A percentile compares a stretch with the other conserved stretches of the same genome.
Conservation (phyloP, 2,888 invertebrate species). For the Apodemia duryi region DNA sequence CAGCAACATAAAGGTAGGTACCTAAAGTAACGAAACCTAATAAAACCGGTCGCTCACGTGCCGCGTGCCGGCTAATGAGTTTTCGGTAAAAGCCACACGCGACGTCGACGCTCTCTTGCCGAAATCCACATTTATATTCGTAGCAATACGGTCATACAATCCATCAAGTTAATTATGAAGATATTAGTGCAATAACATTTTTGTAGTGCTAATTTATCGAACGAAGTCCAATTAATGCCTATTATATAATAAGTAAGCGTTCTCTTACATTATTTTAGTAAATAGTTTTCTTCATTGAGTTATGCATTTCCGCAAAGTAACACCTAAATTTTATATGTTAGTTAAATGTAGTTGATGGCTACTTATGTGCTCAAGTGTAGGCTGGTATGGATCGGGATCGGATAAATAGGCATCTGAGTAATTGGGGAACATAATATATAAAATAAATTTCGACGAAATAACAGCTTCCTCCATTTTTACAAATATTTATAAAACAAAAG, state of each 20-base stretch:
- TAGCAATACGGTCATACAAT: slow-evolving; percentile 5
- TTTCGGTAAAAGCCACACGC: slow-evolving; percentile 65
- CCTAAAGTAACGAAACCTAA: slow-evolving; percentile 66
- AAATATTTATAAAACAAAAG: too few relatives aligned
- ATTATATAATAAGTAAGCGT: not conserved
- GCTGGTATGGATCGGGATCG: too few relatives aligned
- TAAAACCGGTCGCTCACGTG: slow-evolving; percentile 74
- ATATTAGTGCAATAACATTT: slow-evolving; percentile 4
- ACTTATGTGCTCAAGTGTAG: too few relatives aligned
- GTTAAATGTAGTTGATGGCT: too few relatives aligned
- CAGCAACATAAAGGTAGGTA: too few relatives aligned
- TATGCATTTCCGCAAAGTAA: too few relatives aligned
- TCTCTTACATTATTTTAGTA: not conserved
- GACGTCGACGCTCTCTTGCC: slow-evolving; percentile 15
- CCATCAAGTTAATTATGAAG: slow-evolving; percentile 9
- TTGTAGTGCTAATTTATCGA: not conserved
- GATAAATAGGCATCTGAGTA: too few relatives aligned
- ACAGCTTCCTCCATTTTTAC: too few relatives aligned
- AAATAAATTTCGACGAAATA: too few relatives aligned
- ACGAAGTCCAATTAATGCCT: not conserved
- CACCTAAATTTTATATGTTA: too few relatives aligned
- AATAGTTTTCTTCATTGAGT: too few relatives aligned
- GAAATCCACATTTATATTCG: not conserved
- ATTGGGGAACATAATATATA: too few relatives aligned
- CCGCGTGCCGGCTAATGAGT: slow-evolving; percentile 74